phyloP scores from a whole-genome alignment of 1,140 invertebrate species.

The Bathynomus jamesi region DNA sequence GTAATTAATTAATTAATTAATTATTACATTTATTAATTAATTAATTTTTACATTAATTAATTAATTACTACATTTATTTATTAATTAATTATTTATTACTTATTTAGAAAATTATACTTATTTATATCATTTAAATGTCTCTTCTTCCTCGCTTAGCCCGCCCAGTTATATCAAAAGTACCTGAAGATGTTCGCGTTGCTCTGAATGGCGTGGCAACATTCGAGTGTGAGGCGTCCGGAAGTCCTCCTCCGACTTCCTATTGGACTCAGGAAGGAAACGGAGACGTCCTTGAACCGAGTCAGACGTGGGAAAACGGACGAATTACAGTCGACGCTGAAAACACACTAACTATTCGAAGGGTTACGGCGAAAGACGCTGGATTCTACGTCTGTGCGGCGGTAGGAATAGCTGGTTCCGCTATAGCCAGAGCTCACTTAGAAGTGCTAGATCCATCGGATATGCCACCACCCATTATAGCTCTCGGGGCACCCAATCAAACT shows the following conservation, averaged over 20 bases:
- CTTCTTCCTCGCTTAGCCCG: conserved; percentile 45
- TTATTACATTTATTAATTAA: too few species aligned
- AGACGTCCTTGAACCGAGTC: conserved; percentile 70
- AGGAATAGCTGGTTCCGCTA: conserved; percentile 72
- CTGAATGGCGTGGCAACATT: conserved; percentile 70
- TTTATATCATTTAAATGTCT: too few species aligned
- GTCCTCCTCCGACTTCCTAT: conserved; percentile 74
- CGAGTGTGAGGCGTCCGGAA: conserved; percentile 73
- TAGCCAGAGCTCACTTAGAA: conserved; percentile 67
- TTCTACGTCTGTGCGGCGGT: conserved; percentile 80
- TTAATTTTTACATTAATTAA: too few species aligned
- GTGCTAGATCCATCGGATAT: conserved; percentile 59
- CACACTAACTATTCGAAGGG: conserved; percentile 61
- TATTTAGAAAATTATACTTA: too few species aligned
- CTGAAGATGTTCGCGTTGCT: conserved; percentile 65
- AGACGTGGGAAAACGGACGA: conserved; percentile 63
- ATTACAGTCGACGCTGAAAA: conserved; percentile 60
- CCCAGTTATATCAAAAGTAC: conserved; percentile 66
- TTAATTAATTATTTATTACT: too few species aligned
- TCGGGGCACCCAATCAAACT: conserved; percentile 85
- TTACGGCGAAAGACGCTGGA: conserved; percentile 70
- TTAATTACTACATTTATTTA: too few species aligned
- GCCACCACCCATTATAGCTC: conserved; percentile 80
- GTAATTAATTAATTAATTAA: too few species aligned
- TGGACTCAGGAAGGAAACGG: conserved; percentile 79